Evolutionary conservation across 2,797 vertebrate species (phyloP), one percentile per base, ranked within the genome.

Genomic region (Benthosema pterotum): DNA sequence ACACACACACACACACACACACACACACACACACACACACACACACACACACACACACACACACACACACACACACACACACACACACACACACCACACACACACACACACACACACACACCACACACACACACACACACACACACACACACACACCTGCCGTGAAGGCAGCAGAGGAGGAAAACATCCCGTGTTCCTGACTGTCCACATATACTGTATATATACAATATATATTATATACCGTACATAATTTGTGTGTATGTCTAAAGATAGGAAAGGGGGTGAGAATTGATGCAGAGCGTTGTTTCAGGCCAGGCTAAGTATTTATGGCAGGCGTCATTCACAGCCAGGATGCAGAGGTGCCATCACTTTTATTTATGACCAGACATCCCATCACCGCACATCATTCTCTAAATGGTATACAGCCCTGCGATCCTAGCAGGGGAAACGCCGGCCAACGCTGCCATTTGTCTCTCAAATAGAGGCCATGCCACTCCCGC

Each of bases 341-440:
- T 92, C 89, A 91, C 89, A 91, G n/a, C n/a, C 77, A 82, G 86
- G 89, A 90, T 85, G 84, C 78, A 46, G 74, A 81, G 86, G 83
- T 85, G 85, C 88, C 88, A 87, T 91, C 88, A 83, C 75, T 73
- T 53, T 92, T 92, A 93, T 93, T 93, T 93, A 94, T 92, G 90
- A 81, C 19, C 38, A 83, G 87, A 87, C 90, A 87, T 87, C 90
- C 85, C 84, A 89, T 87, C 88, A 85, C 58, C 70, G 83, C 87
- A 85, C 77, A 92, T 93, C 91, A 91, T 91, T 92, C 87, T 87
- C 80, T 87, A 88, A 91, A 92, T 88, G 89, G 90, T 88, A 86
- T 77, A 86, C 88, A 85, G 87, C 85, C 83, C n/a, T n/a, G n/a
- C n/a, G 83, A 84, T 88, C 84, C 77, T 38, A 38, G 74, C 77